Evolutionary conservation across 2,888 invertebrate genomes (phyloP), one percentile per base, ranked within the genome.

Genomic region (Aleiodes testaceus): DNA sequence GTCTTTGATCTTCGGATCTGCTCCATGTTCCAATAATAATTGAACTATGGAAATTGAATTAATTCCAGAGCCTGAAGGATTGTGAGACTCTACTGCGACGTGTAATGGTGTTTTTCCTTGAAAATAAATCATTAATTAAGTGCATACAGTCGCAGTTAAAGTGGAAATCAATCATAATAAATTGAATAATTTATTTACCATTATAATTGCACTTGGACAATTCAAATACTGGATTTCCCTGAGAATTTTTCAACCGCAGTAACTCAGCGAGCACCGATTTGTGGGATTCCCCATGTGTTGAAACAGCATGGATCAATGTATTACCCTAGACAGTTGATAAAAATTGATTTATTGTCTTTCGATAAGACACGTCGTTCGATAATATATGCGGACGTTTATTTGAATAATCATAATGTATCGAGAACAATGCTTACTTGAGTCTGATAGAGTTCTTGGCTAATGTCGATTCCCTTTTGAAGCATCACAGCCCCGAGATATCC

Each of bases 51-150:
- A 77, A 9, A 79, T 69, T 18, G 78, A 77, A 7, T 72, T 70
- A 11, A 69, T 26, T 5, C 75, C 74, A 9, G 50, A 72, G 1
- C 72, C 72, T 4, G 18, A 14, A 3, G 78, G 79, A 49, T 79
- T 72, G 64, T 85, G 85, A 11, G 80, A 74, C 70, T 83, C 81
- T 5, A 80, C 81, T 1, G 86, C 86, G 7, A 83, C 74, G 72
- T 86, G 85, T 30, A 86, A 78, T 20, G 85, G 79, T 9, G 85
- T 85, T 63, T 74, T 80, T 30, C 86, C 85, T 86, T 49, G 3
- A 74, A 78, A 72, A n/a, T 45, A 18, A 14, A 63, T 30, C n/a
- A 14, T 12, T n/a, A n/a, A 45, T 59, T 45, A 12, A 63, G 12
- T 3, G 20, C 49, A 1, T 47, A 14, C 4, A 26, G 6, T 45